Conservation (phyloP, 2,888 invertebrate genomes). For the Ectemnius cavifrons region DNA sequence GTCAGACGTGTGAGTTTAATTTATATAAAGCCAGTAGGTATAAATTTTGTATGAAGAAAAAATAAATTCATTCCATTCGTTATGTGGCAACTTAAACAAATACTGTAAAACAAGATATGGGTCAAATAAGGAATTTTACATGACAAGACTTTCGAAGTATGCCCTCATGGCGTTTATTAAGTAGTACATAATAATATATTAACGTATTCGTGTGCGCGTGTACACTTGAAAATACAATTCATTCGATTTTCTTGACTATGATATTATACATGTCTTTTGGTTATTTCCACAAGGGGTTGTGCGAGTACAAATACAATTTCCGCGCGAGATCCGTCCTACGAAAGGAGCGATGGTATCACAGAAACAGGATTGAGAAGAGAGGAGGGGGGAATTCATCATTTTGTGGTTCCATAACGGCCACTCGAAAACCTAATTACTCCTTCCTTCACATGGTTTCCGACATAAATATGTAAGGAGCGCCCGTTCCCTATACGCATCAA, state of each 20-base stretch:
- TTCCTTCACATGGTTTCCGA: constrained; percentile 33
- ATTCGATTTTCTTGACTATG: constrained; percentile 53
- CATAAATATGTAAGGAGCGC: constrained; percentile 28
- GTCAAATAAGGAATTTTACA: not conserved
- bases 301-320: constrained; percentile 43
- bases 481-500: constrained; percentile 15
- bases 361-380: constrained; percentile 54
- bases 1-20: not conserved
- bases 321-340: constrained; percentile 46
- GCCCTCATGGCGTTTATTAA: constrained; percentile 54
- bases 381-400: constrained; percentile 40
- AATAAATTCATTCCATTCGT: constrained; percentile 34
- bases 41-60: constrained; percentile 10
- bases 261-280: constrained; percentile 59
- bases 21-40: constrained; percentile 15
- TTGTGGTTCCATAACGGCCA: constrained; percentile 50
- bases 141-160: constrained; percentile 30
- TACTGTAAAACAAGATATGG: not conserved
- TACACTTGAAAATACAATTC: constrained; percentile 63
- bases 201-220: constrained; percentile 56
- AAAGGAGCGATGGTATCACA: constrained; percentile 60
- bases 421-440: constrained; percentile 46
- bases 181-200: constrained; percentile 59
- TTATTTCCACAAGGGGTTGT: constrained; percentile 53
- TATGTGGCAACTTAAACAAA: not conserved